A percentile compares a stretch with the other conserved stretches of the same genome.
phyloP scores from a whole-genome alignment of 2,888 invertebrate genomes.

The Tenthredo mesomela region DNA sequence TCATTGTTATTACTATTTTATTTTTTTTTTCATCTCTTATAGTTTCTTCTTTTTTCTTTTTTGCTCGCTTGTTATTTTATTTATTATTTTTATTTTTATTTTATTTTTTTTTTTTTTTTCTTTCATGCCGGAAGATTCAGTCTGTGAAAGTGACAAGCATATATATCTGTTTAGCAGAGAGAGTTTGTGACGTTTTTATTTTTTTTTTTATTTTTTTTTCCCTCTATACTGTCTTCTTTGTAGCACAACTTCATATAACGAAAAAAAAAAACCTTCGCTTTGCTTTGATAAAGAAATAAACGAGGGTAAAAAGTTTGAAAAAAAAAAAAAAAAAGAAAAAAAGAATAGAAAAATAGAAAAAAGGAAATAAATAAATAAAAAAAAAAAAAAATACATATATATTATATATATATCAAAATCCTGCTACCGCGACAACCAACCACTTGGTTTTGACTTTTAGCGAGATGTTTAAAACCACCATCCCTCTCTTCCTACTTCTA shows the following conservation, averaged over 20 bases:
- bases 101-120: background rate
- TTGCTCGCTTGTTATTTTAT: no score
- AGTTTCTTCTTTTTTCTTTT: background rate
- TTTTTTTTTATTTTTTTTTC: no score
- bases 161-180: slow-evolving; percentile 5
- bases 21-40: background rate
- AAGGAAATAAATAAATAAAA: background rate
- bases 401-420: background rate
- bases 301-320: background rate
- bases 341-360: background rate
- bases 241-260: background rate
- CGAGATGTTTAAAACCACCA: slow-evolving; percentile 16
- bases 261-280: no score
- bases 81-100: background rate
- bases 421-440: background rate
- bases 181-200: no score
- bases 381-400: background rate
- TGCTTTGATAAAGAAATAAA: background rate
- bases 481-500: background rate
- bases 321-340: background rate
- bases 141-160: slow-evolving; percentile 14
- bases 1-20: background rate
- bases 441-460: slow-evolving; percentile 33
- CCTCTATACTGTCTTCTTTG: no score
- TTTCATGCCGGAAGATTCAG: background rate